Evolutionary conservation across 2,888 invertebrate genomes (phyloP), one percentile per base, ranked within the genome.

Genomic region (Himalopsyche japonica): DNA sequence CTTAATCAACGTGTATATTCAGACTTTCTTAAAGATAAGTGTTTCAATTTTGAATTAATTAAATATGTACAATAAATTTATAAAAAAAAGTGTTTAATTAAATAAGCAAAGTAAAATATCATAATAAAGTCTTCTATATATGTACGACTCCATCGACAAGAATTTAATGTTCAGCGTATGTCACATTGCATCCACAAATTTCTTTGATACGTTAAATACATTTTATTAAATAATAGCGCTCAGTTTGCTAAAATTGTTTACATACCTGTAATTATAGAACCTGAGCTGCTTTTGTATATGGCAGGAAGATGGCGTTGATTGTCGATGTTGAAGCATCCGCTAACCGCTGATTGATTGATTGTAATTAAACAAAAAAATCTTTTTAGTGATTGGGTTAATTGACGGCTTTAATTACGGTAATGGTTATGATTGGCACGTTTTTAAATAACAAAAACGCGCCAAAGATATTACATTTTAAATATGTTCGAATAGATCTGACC

Each of bases 301-400:
- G 57, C 57, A 57, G 57, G 57, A 57, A 57, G 57, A 57, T 57
- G 57, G 57, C 57, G 57, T 57, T 57, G 20, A 57, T 57, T 57
- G 57, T 57, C 57, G 57, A 57, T 57, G 57, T 20, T 57, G 57
- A 57, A 57, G 57, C 57, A 7, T 57, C 57, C 57, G 57, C 20
- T 57, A 76, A 32, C 76, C 30, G 32, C 76, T 76, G 76, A 76
- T 76, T 76, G 76, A 76, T 76, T 76, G 76, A 76, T 34, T 76
- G 32, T 76, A 76, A 76, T 32, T 32, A 70, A 30, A 70, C 24
- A 30, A 24, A 70, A 70, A 70, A 70, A 70, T 15, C 12, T 15
- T 43, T 43, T 43, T 43, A 15, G 43, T 43, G 43, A 43, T 43
- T 43, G 43, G 43, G 43, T 43, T 43, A 43, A 57, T 57, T 57